Percentiles rank a stretch among this genome's conserved stretches.
Evolutionary conservation across 2,797 vertebrate genomes (phyloP).

Genomic region (Anguilla obscura): DNA sequence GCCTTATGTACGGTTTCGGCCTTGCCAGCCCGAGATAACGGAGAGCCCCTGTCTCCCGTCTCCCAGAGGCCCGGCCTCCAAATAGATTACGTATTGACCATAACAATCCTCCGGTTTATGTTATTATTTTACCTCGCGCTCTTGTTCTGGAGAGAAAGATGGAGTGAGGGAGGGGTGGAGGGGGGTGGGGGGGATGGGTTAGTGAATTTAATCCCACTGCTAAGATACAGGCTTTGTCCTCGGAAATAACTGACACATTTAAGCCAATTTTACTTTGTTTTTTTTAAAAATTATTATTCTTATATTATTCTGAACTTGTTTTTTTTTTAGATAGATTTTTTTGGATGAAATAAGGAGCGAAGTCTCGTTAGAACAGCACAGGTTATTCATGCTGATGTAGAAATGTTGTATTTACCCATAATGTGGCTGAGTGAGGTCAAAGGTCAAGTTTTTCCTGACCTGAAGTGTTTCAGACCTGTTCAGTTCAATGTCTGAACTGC

Average conservation of each 20-base stretch:
- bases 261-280: too few species aligned
- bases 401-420: background rate
- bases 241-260: too few species aligned
- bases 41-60: constrained; percentile 56
- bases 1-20: constrained; percentile 75
- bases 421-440: background rate
- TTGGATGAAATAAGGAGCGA: background rate
- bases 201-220: background rate
- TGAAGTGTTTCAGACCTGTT: background rate
- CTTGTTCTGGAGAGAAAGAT: background rate
- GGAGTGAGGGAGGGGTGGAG: background rate
- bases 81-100: constrained; percentile 78
- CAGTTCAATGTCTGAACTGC: background rate
- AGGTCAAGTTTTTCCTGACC: background rate
- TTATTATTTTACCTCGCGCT: constrained; percentile 35
- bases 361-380: background rate
- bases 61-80: constrained; percentile 51
- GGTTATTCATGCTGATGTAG: background rate
- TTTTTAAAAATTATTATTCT: too few species aligned
- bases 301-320: background rate
- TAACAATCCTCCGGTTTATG: constrained; percentile 58
- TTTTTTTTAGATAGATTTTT: background rate
- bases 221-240: background rate
- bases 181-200: background rate
- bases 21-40: constrained; percentile 83